Base-by-base conservation (phyloP, 2,888 invertebrate genomes). In the Aproaerema taeniolella region DNA sequence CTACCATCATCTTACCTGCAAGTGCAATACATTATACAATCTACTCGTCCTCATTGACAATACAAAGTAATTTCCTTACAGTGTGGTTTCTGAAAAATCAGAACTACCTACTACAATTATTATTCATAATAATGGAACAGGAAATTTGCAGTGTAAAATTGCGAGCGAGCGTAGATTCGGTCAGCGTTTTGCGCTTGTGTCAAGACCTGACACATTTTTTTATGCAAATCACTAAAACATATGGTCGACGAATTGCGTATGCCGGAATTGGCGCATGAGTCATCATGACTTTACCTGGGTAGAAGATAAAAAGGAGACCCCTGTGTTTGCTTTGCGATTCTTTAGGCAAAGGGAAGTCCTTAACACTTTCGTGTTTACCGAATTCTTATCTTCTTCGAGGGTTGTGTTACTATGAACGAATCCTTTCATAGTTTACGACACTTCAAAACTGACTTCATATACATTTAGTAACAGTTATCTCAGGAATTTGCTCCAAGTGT, bases 161-260 rank as follows among this genome's bases (percentile, higher is more conserved):
- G n/a, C n/a, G n/a, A n/a, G n/a, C n/a, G n/a, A n/a, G n/a, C n/a
- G n/a, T n/a, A n/a, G n/a, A n/a, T n/a, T n/a, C n/a, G n/a, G n/a
- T n/a, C n/a, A n/a, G n/a, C n/a, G n/a, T n/a, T 47, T 44, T 35
- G 28, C 16, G 7, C 46, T 47, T 52, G 48, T 53, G 54, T 58
- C 52, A 55, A 56, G 56, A 55, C 9, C 29, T 12, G 29, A 29
- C 65, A 72, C 58, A 72, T 72, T 75, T 68, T n/a, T 73, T 70
- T 67, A 76, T 75, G 62, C 63, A 58, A 59, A 72, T 67, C 58
- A 60, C 66, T 67, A 64, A 67, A 80, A 68, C 81, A 82, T 75
- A 82, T 85, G 81, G 81, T 70, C 65, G 61, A 52, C 59, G 55
- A 67, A 69, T 75, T 70, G 62, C 62, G 61, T 53, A 58, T 61